phyloP scores from a whole-genome alignment of 2,113 vertebrate genomes.

The Promerops cafer region DNA sequence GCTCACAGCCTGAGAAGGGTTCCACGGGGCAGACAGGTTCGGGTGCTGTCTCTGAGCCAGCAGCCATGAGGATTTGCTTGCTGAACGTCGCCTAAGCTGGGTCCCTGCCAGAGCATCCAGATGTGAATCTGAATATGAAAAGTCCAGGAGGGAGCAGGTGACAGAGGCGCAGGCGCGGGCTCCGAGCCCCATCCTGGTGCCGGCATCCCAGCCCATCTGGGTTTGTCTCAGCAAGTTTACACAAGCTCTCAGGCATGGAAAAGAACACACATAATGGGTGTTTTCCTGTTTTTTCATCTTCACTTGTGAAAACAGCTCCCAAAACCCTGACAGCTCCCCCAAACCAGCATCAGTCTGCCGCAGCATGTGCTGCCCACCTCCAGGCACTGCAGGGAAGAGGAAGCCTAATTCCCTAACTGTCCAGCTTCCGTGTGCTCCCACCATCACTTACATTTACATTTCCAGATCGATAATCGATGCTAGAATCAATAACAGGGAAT shows the following conservation, averaged over 20 bases:
- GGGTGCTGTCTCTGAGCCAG: neutral
- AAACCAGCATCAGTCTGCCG: neutral
- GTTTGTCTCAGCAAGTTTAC: neutral
- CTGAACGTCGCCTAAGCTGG: neutral
- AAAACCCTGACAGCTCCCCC: neutral
- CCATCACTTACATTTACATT: conserved; percentile 52
- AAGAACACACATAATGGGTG: neutral
- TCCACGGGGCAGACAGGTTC: neutral
- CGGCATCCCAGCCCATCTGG: neutral
- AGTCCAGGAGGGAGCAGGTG: conserved; percentile 43
- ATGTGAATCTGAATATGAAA: conserved; percentile 55
- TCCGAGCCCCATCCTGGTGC: neutral
- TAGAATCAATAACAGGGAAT: conserved; percentile 66
- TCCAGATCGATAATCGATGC: conserved; percentile 61
- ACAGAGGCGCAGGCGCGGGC: neutral
- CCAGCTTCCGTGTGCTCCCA: neutral
- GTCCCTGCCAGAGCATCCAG: conserved; percentile 43
- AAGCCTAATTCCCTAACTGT: neutral
- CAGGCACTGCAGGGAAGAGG: neutral
- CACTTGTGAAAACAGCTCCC: neutral
- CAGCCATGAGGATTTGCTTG: neutral
- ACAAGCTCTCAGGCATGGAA: neutral
- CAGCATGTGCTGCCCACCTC: neutral
- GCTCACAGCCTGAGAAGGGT: neutral
- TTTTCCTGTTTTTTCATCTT: neutral